Percentiles rank a stretch among this genome's conserved stretches.
phyloP scores from a whole-genome alignment of 1,140 invertebrate genomes.

The Papilio helenus region DNA sequence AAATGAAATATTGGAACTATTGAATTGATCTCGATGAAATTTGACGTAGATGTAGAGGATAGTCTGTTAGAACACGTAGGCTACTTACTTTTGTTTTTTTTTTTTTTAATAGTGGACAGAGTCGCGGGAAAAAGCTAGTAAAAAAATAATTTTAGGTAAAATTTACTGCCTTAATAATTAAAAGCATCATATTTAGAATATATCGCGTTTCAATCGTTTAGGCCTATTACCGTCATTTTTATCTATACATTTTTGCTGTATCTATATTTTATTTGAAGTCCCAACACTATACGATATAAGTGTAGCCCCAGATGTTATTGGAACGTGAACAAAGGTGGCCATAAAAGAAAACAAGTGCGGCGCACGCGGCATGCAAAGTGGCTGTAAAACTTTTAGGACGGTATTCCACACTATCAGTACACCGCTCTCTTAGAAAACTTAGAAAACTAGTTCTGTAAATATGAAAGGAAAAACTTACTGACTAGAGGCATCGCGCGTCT shows the following conservation, averaged over 20 bases:
- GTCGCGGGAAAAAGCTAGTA: no score
- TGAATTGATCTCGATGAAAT: not conserved
- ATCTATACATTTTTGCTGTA: not conserved
- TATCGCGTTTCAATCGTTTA: not conserved
- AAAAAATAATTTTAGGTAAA: no score
- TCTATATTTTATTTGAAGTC: constrained; percentile 34
- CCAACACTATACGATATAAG: constrained; percentile 43
- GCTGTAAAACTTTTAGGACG: constrained; percentile 46
- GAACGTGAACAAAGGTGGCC: constrained; percentile 45
- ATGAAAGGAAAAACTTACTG: not conserved
- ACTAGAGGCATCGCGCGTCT: not conserved
- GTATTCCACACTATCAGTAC: constrained; percentile 30
- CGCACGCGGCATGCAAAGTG: constrained; percentile 56
- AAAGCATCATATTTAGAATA: not conserved
- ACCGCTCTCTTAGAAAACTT: not conserved
- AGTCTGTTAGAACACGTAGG: no score
- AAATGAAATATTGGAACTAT: no score
- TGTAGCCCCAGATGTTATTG: constrained; percentile 44
- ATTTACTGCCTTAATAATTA: no score
- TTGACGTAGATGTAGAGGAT: no score
- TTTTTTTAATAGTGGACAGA: no score
- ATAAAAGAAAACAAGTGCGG: constrained; percentile 52
- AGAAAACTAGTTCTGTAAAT: not conserved
- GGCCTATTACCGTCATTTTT: not conserved
- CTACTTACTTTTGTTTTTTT: no score